Base-by-base conservation (phyloP, 2,888 invertebrate species). In the Drosophila austrosaltans region DNA sequence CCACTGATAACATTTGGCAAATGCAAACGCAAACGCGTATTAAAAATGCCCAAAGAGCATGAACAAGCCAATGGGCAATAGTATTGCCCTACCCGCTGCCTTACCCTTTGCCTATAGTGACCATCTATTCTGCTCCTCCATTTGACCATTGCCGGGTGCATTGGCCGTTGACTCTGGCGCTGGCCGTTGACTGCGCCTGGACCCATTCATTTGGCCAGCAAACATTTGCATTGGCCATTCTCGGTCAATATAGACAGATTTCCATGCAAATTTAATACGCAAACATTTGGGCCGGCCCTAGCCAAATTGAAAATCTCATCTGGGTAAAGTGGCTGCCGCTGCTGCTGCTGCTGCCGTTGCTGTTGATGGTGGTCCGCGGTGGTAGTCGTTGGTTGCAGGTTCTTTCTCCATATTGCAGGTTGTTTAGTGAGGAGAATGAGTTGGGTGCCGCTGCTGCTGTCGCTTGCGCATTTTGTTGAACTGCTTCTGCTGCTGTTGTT, bases 231-330 rank as follows among this genome's bases (percentile, higher is more conserved):
- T 87, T 89, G 89, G 87, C 89, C 80, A 84, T 87, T 90, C 87
- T 87, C 83, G 91, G 91, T 91, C 92, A 91, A 91, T 91, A 92
- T 90, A 91, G 91, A 91, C 91, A 92, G 90, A 92, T 91, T 91
- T 90, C 89, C 91, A 91, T 91, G 92, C 91, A 91, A 91, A 91
- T 92, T 91, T 91, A 91, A 91, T 91, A 91, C 90, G 92, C 90
- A 91, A 91, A 91, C 91, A 91, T 87, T 79, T 79, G 78, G 79
- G 75, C 73, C 76, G 70, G 79, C 76, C 80, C 85, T 89, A 89
- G 88, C 87, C 90, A 91, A 92, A 92, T 91, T 92, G 92, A 88
- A 91, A 91, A 91, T 92, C 90, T 90, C 87, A 92, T 91, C 90
- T 90, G 79, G 79, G 79, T 79, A 87, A 88, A 90, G 90, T 89